These are phyloP conservation scores for Barypeithes pellucidus DNA, from an alignment of 2,888 invertebrate species.

Conservation along the genomic window DNA sequence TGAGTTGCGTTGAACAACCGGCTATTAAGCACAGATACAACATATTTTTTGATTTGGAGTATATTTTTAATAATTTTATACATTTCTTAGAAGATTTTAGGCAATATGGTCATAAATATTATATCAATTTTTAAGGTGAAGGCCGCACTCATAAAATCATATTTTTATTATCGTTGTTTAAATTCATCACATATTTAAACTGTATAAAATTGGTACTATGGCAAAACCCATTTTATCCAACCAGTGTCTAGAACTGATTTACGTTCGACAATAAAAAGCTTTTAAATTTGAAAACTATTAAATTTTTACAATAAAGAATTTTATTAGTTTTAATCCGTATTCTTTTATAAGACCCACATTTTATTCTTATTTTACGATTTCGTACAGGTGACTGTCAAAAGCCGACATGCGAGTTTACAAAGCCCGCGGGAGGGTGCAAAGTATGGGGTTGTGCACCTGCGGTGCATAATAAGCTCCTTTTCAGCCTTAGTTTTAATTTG, in stretches of 20 bases:
- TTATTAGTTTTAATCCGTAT: slow-evolving; percentile 34
- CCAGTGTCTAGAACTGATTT: slow-evolving; percentile 14
- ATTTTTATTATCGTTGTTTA: too few relatives aligned
- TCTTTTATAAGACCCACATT: slow-evolving; percentile 23
- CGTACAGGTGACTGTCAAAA: slow-evolving; percentile 39
- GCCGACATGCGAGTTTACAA: slow-evolving; percentile 25
- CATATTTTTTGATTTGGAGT: too few relatives aligned
- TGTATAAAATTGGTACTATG: background rate
- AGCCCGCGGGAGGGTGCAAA: slow-evolving; percentile 36
- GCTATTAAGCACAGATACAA: too few relatives aligned
- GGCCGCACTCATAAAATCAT: too few relatives aligned
- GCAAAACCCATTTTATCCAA: slow-evolving; percentile 7
- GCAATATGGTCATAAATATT: too few relatives aligned
- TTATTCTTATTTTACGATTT: slow-evolving; percentile 42
- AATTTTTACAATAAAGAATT: slow-evolving; percentile 26
- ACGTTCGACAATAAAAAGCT: slow-evolving; percentile 18
- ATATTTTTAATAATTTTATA: too few relatives aligned
- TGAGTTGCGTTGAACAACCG: too few relatives aligned
- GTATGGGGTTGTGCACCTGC: slow-evolving; percentile 37
- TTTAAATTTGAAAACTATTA: slow-evolving; percentile 8
- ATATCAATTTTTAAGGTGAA: too few relatives aligned
- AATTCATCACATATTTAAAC: background rate
- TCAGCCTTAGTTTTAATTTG: slow-evolving; percentile 20
- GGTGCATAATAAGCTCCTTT: slow-evolving; percentile 29
- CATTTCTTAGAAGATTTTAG: too few relatives aligned